These are phyloP conservation scores for Chiridota heheva DNA, from an alignment of 35 echinoderm and acorn worm genomes.

Conservation along the genomic window DNA sequence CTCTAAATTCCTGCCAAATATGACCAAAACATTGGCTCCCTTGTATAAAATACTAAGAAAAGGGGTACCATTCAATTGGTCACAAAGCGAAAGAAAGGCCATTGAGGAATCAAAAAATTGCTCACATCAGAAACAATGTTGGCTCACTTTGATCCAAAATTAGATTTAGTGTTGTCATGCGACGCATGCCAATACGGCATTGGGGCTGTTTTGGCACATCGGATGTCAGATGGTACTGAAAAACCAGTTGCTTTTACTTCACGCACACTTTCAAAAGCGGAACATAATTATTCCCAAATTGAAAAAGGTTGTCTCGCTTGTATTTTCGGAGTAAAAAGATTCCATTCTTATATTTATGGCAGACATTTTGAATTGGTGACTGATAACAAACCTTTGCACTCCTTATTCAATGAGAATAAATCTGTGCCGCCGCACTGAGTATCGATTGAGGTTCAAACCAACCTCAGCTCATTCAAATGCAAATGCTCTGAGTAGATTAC, in stretches of 20 bases:
- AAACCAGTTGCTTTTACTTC: conserved; percentile 48
- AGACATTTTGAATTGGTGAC: conserved; percentile 50
- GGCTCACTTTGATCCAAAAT: conserved; percentile 35
- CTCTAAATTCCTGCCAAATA: conserved; percentile 41
- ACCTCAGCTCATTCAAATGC: conserved; percentile 31
- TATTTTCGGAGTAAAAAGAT: conserved; percentile 57
- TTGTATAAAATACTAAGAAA: conserved; percentile 21
- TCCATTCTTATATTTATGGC: conserved; percentile 63
- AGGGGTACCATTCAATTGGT: conserved; percentile 19
- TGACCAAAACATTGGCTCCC: conserved; percentile 18
- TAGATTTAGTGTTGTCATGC: conserved; percentile 30
- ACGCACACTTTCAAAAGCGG: conserved; percentile 50
- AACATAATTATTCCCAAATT: conserved; percentile 59
- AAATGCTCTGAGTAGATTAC: conserved; percentile 31
- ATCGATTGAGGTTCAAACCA: background rate
- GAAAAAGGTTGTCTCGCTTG: conserved; percentile 60
- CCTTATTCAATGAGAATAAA: conserved; percentile 25
- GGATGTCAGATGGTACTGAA: conserved; percentile 48
- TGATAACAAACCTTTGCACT: conserved; percentile 42
- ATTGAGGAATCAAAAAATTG: conserved; percentile 44
- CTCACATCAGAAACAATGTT: conserved; percentile 19
- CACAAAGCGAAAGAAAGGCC: background rate
- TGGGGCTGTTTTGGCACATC: conserved; percentile 47
- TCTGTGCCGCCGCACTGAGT: conserved; percentile 21
- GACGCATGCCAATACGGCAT: conserved; percentile 57